These are phyloP conservation scores for Drosophila tripunctata DNA, from an alignment of 2,888 invertebrate species.

Conservation along the genomic window DNA sequence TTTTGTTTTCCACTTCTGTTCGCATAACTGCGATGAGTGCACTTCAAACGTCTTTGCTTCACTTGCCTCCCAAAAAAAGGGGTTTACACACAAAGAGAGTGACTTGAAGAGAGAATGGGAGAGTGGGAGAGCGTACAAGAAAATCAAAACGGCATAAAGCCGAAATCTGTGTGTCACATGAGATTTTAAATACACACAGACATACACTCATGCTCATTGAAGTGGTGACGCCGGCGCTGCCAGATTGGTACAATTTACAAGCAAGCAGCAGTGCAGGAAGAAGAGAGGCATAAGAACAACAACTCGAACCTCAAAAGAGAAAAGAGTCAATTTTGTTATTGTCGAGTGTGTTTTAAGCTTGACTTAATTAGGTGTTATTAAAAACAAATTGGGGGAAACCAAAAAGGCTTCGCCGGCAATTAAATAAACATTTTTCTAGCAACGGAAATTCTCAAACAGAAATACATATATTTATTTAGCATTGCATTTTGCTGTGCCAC, in stretches of 20 bases:
- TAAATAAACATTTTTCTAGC: conserved; percentile 68
- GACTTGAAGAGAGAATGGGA: neutral
- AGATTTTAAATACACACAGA: conserved; percentile 28
- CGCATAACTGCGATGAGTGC: conserved; percentile 67
- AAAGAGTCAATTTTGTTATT: conserved; percentile 37
- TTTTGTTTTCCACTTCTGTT: conserved; percentile 62
- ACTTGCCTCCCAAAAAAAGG: conserved; percentile 46
- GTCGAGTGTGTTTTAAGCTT: conserved; percentile 59
- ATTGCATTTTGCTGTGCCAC: neutral
- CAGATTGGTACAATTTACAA: conserved; percentile 66
- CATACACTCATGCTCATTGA: conserved; percentile 45
- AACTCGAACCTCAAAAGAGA: no score
- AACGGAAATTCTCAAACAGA: conserved; percentile 1
- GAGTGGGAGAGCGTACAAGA: neutral
- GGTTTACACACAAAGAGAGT: neutral
- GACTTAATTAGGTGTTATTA: conserved; percentile 76
- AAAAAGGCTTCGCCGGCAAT: conserved; percentile 57
- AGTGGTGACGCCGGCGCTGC: conserved; percentile 55
- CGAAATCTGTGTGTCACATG: conserved; percentile 67
- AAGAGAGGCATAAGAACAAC: neutral
- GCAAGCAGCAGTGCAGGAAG: conserved; percentile 2
- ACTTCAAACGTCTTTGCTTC: conserved; percentile 70
- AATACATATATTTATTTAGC: neutral
- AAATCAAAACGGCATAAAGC: conserved; percentile 37
- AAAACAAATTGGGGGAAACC: conserved; percentile 66